phyloP scores from a whole-genome alignment of 1,140 invertebrate species.

The Euwallacea fornicatus region DNA sequence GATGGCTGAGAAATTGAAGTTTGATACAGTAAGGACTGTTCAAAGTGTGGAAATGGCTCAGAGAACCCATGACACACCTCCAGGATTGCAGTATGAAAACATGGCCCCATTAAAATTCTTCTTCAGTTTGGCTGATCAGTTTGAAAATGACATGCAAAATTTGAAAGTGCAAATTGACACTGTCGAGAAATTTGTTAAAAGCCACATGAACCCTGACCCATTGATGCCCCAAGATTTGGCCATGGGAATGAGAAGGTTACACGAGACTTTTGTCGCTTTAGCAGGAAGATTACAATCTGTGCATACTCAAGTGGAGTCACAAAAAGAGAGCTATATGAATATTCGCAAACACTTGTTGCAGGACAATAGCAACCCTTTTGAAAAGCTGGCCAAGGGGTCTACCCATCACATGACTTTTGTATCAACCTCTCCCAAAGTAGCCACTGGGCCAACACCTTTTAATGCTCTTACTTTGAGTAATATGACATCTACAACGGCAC shows the following conservation, averaged over 20 bases:
- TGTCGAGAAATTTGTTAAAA: constrained; percentile 72
- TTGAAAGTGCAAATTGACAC: constrained; percentile 73
- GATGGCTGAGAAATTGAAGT: constrained; percentile 70
- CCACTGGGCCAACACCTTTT: constrained; percentile 55
- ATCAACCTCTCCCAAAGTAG: constrained; percentile 43
- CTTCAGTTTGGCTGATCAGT: constrained; percentile 68
- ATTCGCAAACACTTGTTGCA: constrained; percentile 76
- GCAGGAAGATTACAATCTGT: constrained; percentile 81
- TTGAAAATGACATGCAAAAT: constrained; percentile 70
- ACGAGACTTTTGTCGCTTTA: constrained; percentile 82
- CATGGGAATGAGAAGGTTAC: constrained; percentile 73
- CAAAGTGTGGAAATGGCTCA: constrained; percentile 78
- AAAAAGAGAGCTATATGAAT: constrained; percentile 83
- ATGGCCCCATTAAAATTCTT: constrained; percentile 74
- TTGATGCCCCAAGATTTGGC: constrained; percentile 73
- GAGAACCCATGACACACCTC: constrained; percentile 74
- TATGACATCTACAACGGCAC: constrained; percentile 23
- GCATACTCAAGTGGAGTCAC: constrained; percentile 68
- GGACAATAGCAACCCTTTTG: constrained; percentile 79
- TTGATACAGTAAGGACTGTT: constrained; percentile 72
- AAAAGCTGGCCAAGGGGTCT: constrained; percentile 55
- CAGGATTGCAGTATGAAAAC: constrained; percentile 77
- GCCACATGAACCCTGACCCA: constrained; percentile 65
- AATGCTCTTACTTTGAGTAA: constrained; percentile 41
- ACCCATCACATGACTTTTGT: constrained; percentile 39